Evolutionary conservation across 2,797 vertebrate species (phyloP), one percentile per base, ranked within the genome.

Genomic region (Emys orbicularis): DNA sequence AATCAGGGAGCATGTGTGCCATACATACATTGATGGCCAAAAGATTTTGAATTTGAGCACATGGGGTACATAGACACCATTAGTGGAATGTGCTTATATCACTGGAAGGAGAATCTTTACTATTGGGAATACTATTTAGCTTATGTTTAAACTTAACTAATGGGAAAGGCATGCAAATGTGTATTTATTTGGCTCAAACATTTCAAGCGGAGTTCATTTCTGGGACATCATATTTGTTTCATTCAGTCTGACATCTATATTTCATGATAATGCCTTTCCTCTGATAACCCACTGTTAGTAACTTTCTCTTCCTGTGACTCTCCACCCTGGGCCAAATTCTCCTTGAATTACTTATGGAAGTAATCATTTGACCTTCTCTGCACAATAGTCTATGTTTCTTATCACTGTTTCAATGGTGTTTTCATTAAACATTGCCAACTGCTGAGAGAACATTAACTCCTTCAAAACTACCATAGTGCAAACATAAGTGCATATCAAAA

Each of bases 261-360:
- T 90, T 88, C 94, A 93, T 57, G 56, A 92, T 87, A 97, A 90
- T 83, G 29, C 83, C 94, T 94, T 90, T 86, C 79, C 61, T 23
- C 11, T 84, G 84, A 92, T 79, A 79, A 92, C 57, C 13, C 37
- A 54, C 86, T 80, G 85, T 15, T 77, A 87, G 53, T 54, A 90
- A 90, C 82, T 92, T 93, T 56, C 82, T 96, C 52, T 81, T 94
- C 47, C 81, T 90, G 77, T 92, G 93, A 53, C 89, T 34, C 15
- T 88, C 56, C 93, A n/a, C 29, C 59, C 90, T 90, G 72, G 83
- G 74, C 44, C 86, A 90, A 94, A 93, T 76, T 90, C 49, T 68
- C 49, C 72, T 84, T 47, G 81, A 2, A 86, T 91, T 89, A 77
- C 83, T 96, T 72, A 84, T 91, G 47, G 53, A 91, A 92, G 79